These are phyloP conservation scores for Drosophila murphyi DNA, from an alignment of 1,140 invertebrate species.

Conservation along the genomic window DNA sequence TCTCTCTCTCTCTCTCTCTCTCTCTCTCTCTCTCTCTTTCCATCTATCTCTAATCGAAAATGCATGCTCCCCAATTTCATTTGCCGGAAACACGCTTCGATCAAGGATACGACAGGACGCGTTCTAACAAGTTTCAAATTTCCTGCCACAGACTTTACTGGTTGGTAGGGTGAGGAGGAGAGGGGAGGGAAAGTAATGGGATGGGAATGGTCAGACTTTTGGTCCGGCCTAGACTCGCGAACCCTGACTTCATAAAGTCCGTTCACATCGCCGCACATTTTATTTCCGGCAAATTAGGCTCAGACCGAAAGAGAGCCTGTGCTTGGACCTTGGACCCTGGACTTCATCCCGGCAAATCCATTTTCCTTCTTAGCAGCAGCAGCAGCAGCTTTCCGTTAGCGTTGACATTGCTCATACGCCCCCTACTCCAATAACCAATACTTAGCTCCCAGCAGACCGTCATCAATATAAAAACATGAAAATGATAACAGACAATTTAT, in stretches of 20 bases:
- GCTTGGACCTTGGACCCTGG: not conserved
- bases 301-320: constrained; percentile 17
- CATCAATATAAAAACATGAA: constrained; percentile 77
- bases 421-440: constrained; percentile 14
- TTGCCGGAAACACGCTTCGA: constrained; percentile 53
- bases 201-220: no score
- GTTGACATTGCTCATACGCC: constrained; percentile 72
- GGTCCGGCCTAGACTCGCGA: not conserved
- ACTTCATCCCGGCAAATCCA: constrained; percentile 15
- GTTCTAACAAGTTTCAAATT: constrained; percentile 78
- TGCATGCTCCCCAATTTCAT: constrained; percentile 65
- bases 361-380: constrained; percentile 53
- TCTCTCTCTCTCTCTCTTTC: not conserved
- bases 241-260: constrained; percentile 69
- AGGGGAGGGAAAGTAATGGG: no score
- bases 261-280: constrained; percentile 78
- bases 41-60: constrained; percentile 21
- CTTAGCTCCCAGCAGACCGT: constrained; percentile 47
- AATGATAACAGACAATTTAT: constrained; percentile 83
- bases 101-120: constrained; percentile 2
- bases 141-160: constrained; percentile 46
- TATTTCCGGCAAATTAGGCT: constrained; percentile 82
- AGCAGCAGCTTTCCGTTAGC: constrained; percentile 49
- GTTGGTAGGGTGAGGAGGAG: no score
- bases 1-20: not conserved